Evolutionary conservation across 2,113 vertebrate genomes (phyloP).

Genomic region (Bostrychus sinensis): DNA sequence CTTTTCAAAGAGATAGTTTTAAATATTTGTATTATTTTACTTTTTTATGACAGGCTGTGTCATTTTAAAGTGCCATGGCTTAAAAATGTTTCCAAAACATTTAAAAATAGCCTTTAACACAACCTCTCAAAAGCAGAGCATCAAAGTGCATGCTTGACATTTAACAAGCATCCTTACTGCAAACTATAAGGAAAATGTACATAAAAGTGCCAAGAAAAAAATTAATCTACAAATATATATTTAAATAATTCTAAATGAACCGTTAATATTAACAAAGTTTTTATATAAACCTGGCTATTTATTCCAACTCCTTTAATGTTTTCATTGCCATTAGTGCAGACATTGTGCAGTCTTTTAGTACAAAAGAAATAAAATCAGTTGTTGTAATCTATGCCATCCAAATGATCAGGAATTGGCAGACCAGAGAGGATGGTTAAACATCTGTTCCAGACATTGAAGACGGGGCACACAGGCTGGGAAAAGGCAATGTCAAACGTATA

Average conservation of each 20-base stretch:
- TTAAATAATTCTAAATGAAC: slow-evolving; percentile 48
- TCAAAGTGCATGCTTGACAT: not conserved
- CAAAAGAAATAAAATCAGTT: slow-evolving; percentile 68
- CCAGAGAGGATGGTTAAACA: slow-evolving; percentile 96
- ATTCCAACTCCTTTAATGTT: slow-evolving; percentile 37
- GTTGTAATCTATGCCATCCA: slow-evolving; percentile 89
- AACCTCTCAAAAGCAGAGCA: slow-evolving; percentile 14
- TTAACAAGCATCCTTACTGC: slow-evolving; percentile 40
- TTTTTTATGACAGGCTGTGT: slow-evolving; percentile 39
- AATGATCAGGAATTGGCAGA: slow-evolving; percentile 95
- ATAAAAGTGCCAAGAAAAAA: slow-evolving; percentile 86
- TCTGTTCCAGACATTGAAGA: slow-evolving; percentile 98
- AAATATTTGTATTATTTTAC: slow-evolving; percentile 11
- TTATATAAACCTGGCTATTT: slow-evolving; percentile 68
- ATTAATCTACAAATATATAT: slow-evolving; percentile 47
- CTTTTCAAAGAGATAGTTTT: slow-evolving; percentile 8
- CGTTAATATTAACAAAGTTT: slow-evolving; percentile 23
- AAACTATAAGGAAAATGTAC: slow-evolving; percentile 76
- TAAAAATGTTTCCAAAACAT: slow-evolving; percentile 26
- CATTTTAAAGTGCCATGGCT: slow-evolving; percentile 56
- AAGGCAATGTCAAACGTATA: slow-evolving; percentile 93
- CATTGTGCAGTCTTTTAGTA: slow-evolving; percentile 13
- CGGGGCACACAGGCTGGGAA: slow-evolving; percentile 93
- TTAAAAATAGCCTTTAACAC: slow-evolving; percentile 29
- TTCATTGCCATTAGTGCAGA: slow-evolving; percentile 57